Evolutionary conservation across 2,888 invertebrate species (phyloP).

Genomic region (Mythimna ferrago): DNA sequence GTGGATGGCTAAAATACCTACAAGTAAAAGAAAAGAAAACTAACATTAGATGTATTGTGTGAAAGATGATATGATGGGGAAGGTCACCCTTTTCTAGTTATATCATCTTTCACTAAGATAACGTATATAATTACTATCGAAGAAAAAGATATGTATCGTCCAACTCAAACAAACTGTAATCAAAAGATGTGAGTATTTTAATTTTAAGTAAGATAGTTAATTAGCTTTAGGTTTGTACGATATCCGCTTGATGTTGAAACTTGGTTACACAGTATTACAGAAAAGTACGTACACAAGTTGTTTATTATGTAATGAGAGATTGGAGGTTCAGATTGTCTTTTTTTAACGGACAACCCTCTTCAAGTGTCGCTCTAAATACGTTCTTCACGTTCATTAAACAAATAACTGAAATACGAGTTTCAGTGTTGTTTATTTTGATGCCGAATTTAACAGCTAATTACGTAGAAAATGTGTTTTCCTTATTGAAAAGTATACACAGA

Average conservation of each 20-base stretch:
- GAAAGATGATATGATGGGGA: background rate
- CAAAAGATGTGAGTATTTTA: background rate
- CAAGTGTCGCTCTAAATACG: slow-evolving; percentile 64
- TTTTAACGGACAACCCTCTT: slow-evolving; percentile 73
- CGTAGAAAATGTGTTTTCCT: background rate
- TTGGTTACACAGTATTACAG: background rate
- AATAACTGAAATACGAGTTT: slow-evolving; percentile 22
- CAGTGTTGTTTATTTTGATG: slow-evolving; percentile 12
- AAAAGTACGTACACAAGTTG: slow-evolving; percentile 1
- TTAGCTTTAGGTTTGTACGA: background rate
- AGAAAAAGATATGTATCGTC: background rate
- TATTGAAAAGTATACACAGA: background rate
- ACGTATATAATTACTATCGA: background rate
- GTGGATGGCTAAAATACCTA: background rate
- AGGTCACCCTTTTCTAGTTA: no score
- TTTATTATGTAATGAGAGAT: slow-evolving; percentile 59
- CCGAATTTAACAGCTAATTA: background rate
- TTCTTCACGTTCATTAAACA: slow-evolving; percentile 25
- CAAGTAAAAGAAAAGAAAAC: background rate
- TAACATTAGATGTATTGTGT: background rate
- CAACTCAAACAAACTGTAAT: background rate
- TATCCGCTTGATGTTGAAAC: background rate
- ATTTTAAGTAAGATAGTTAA: background rate
- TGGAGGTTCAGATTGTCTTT: slow-evolving; percentile 61
- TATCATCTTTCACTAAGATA: no score